phyloP scores from a whole-genome alignment of 1,140 invertebrate genomes.

The Melitaea cinxia region DNA sequence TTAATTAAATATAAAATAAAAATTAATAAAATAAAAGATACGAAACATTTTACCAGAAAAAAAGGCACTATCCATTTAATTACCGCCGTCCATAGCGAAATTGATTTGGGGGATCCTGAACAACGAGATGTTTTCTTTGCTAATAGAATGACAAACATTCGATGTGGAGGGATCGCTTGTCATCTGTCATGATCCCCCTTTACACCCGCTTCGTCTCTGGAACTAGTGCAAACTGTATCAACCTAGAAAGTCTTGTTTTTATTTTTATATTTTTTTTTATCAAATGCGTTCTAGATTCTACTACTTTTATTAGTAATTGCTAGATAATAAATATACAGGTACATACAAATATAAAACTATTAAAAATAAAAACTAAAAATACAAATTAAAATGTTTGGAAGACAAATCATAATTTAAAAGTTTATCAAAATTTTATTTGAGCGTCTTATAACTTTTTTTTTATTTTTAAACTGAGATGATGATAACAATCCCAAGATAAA shows the following conservation, averaged over 20 bases:
- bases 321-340: too few species aligned
- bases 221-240: neutral
- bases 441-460: too few species aligned
- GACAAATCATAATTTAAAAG: too few species aligned
- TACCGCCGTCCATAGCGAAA: conserved; percentile 14
- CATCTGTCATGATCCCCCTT: conserved; percentile 47
- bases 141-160: conserved; percentile 63
- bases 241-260: neutral
- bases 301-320: too few species aligned
- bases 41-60: neutral
- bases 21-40: neutral
- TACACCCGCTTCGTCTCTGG: conserved; percentile 11
- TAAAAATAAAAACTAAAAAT: too few species aligned
- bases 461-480: too few species aligned
- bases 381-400: too few species aligned
- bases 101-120: conserved; percentile 17
- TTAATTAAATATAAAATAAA: too few species aligned
- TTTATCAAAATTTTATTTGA: too few species aligned
- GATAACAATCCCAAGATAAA: too few species aligned
- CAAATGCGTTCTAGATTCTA: neutral
- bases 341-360: too few species aligned
- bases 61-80: conserved; percentile 15
- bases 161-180: conserved; percentile 48
- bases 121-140: conserved; percentile 52
- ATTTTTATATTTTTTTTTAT: neutral